Evolutionary conservation across 2,888 invertebrate genomes (phyloP).

Genomic region (Drosophila diplacantha): DNA sequence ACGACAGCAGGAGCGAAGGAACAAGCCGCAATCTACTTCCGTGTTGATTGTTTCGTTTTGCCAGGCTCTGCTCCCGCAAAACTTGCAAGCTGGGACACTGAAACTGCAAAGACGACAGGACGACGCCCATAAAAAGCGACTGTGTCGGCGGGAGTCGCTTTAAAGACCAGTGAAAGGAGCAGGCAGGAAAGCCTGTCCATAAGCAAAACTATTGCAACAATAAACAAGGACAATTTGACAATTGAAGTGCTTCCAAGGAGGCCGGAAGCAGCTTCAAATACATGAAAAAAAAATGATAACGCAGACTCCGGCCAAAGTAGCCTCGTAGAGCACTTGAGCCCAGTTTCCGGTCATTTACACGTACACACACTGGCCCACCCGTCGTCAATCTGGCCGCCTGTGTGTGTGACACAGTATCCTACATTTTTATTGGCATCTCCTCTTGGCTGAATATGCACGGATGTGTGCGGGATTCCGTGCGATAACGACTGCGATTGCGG

Average conservation of each 20-base stretch:
- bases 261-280: slow-evolving; percentile 1
- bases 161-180: slow-evolving; percentile 68
- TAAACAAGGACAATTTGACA: slow-evolving; percentile 72
- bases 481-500: too few relatives aligned
- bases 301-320: slow-evolving; percentile 21
- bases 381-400: slow-evolving; percentile 20
- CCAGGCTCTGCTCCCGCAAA: slow-evolving; percentile 26
- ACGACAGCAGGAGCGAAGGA: slow-evolving; percentile 50
- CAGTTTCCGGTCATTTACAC: slow-evolving; percentile 76
- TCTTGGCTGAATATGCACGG: slow-evolving; percentile 39
- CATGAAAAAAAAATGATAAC: neutral
- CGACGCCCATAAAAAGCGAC: slow-evolving; percentile 66
- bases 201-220: slow-evolving; percentile 70
- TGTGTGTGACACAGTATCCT: slow-evolving; percentile 71
- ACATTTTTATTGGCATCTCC: slow-evolving; percentile 67
- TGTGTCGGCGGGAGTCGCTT: slow-evolving; percentile 67
- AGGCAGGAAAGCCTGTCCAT: slow-evolving; percentile 63
- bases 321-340: slow-evolving; percentile 63
- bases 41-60: slow-evolving; percentile 69
- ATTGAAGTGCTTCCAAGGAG: slow-evolving; percentile 60
- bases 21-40: slow-evolving; percentile 59
- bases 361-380: slow-evolving; percentile 50
- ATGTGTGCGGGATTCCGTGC: slow-evolving; percentile 5
- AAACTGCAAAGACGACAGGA: slow-evolving; percentile 40
- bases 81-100: slow-evolving; percentile 12